Base-by-base conservation (phyloP, 1,140 invertebrate species). In the Arion vulgaris region DNA sequence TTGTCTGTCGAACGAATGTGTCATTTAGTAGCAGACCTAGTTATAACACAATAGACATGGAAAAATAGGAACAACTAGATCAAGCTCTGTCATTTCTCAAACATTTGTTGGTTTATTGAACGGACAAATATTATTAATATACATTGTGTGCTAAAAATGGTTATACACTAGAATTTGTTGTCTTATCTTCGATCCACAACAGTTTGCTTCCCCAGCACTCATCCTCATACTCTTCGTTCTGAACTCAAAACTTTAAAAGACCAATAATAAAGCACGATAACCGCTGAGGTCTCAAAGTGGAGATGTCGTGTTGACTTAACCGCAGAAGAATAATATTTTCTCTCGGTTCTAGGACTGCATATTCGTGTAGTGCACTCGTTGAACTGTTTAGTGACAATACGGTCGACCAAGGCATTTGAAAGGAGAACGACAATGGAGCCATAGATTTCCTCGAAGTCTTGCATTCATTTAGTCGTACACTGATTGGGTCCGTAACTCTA, bases 241-340 rank as follows among this genome's bases (percentile, higher is more conserved):
- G 32, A 34, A 66, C 28, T 13, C 28, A 66, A 0, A 66, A 66
- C 62, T 66, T 66, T 7, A 28, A 66, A 66, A 66, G 62, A 66
- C 62, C 62, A 66, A 23, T 66, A 66, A 66, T 28, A 66, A 66
- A 66, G 32, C 28, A 66, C 32, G 62, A 66, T 32, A 66, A 66
- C 62, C 62, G n/a, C 32, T 66, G 62, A 28, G 62, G n/a, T 66
- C 62, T 28, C 62, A 66, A 45, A 38, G 71, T 39, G 71, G 71
- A 45, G 71, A 72, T 41, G 71, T 72, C 45, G n/a, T 75, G 45
- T 75, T 45, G 9, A 32, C 39, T 49, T 53, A 75, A 34, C 41
- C 73, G 73, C 45, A 19, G 7, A 51, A 28, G 45, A 45, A 75
- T 75, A 75, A 75, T 75, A 75, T 75, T 75, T 75, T 75, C 73